Evolutionary conservation across 2,797 vertebrate species (phyloP).

Genomic region (Uromys caudimaculatus): DNA sequence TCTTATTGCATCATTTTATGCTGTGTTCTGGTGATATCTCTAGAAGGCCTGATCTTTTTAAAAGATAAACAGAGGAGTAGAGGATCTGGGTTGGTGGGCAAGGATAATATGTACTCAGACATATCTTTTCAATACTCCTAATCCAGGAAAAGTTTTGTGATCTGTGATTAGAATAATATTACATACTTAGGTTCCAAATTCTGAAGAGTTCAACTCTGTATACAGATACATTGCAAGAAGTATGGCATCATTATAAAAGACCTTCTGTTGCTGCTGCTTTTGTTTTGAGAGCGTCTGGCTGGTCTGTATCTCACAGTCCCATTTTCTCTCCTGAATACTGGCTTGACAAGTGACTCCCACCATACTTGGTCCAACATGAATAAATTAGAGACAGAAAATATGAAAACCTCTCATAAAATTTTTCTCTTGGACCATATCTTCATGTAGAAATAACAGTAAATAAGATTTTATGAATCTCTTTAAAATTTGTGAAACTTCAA

Average conservation of each 20-base stretch:
- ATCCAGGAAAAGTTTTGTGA: not conserved
- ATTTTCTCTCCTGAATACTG: not conserved
- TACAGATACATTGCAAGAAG: not conserved
- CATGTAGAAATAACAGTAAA: not conserved
- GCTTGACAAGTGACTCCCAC: not conserved
- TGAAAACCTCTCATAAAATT: not conserved
- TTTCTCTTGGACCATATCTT: not conserved
- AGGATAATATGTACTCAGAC: not conserved
- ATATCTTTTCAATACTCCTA: constrained; percentile 8
- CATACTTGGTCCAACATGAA: not conserved
- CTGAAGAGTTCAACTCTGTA: not conserved
- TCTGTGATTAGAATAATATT: not conserved
- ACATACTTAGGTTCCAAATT: not conserved
- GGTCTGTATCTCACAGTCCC: not conserved
- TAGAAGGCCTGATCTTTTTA: not conserved
- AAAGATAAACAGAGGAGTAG: not conserved
- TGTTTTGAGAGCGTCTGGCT: not conserved
- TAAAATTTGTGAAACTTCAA: not conserved
- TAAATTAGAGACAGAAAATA: not conserved
- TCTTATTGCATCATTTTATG: no score
- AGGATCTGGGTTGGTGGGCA: no score
- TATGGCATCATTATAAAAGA: not conserved
- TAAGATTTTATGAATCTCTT: not conserved
- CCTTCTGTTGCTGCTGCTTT: not conserved
- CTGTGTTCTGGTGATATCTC: not conserved